Evolutionary conservation across 2,888 invertebrate species (phyloP), one percentile per base, ranked within the genome.

Genomic region (Thymelicus lineola): DNA sequence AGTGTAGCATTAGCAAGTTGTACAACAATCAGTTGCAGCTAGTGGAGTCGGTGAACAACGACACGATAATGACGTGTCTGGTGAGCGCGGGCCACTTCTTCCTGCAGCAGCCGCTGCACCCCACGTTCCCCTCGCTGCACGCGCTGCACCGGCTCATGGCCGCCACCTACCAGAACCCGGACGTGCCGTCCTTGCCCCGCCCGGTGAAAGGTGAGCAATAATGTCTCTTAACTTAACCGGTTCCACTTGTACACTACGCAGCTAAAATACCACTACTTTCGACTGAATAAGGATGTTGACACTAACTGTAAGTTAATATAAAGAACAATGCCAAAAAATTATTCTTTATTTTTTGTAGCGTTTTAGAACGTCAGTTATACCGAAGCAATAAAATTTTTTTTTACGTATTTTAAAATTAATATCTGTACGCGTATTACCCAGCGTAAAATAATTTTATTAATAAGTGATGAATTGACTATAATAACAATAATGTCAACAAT

Each of bases 81-180:
- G 96, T 98, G 75, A 96, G 96, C 75, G 97, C 98, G 65, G 97
- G 97, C 57, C 98, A 98, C 87, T 95, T 99, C 84, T 99, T 99
- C 93, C 95, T 99, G 71, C 99, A 99, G 88, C 97, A 98, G 88
- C 98, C 98, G 4, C 96, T 98, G 71, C 99, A 99, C 93, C 99
- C 99, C 7, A 96, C 98, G 58, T 98, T 97, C 94, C 97, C 97
- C 17, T 96, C 96, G 71, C 95, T 99, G 78, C 96, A 96, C 81
- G 94, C 96, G 72, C 95, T 99, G 78, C 97, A 97, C 86, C 95
- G 95, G 78, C 96, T 95, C 84, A 98, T 99, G 97, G 96, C 96
- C 78, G 94, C 95, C 72, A 96, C 97, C 74, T 99, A 99, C 91
- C 95, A 95, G 74, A 95, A 95, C 77, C 95, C 96, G 70, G 96